Base-by-base conservation (phyloP, 2,888 invertebrate genomes). In the Ceraclea dissimilis region DNA sequence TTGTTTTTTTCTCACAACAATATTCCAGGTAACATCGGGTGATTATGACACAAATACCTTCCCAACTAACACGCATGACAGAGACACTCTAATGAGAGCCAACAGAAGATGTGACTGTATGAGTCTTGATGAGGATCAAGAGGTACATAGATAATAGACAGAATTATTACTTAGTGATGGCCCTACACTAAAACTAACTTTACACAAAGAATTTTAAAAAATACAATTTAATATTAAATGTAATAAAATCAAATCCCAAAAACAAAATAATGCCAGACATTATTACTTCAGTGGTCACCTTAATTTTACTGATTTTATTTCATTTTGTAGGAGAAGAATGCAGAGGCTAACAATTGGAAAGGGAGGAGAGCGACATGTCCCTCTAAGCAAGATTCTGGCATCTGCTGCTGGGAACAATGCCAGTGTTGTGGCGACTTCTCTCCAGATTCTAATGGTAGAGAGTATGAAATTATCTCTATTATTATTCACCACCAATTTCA, bases 341-440 rank as follows among this genome's bases (percentile, higher is more conserved):
- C 31, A 11, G 31, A 31, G 11, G 11, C 11, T 8, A 11, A 31
- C 11, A 11, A 31, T 11, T 31, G 46, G 49, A 52, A 54, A 13
- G 54, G 54, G 16, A 47, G 59, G 21, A 31, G 59, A 18, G 59
- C 61, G 6, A 20, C 48, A 13, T 74, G 75, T 59, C 70, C 75
- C 0, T 70, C 69, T 22, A 77, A 77, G 57, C 77, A 78, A 59
- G 78, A 78, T 63, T 77, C 77, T 0, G 78, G 78, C 1, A 73
- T 77, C 50, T 71, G 70, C 10, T 62, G 62, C 49, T 75, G 76
- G 59, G 61, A 61, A 17, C 48, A 56, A 11, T 59, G 51, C 52
- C 31, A 19, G 20, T 58, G 57, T 47, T 59, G 58, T 46, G 57
- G 56, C 19, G 61, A 61, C 33, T 16, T 52, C 8, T 56, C 52